These are phyloP conservation scores for Gymnothorax javanicus DNA, from an alignment of 2,797 vertebrate genomes.

Conservation along the genomic window DNA sequence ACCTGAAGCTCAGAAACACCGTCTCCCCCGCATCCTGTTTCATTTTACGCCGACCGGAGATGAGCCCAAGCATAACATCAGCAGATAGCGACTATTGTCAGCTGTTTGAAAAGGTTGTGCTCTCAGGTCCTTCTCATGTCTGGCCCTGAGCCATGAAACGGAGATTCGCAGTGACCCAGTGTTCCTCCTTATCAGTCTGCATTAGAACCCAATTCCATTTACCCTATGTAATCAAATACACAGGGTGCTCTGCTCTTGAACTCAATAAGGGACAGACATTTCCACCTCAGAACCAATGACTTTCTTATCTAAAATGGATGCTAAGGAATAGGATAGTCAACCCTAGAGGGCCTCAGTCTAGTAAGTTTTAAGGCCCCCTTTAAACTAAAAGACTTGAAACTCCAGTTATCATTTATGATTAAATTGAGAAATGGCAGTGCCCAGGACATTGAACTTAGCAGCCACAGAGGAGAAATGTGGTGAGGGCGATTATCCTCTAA, in stretches of 20 bases:
- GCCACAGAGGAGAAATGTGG: not conserved
- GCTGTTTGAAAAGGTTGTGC: not conserved
- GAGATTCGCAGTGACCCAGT: not conserved
- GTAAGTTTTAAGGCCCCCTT: not conserved
- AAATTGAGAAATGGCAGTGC: not conserved
- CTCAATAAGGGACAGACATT: not conserved
- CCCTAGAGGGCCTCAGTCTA: not conserved
- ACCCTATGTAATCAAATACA: slow-evolving; percentile 7
- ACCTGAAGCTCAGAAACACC: not conserved
- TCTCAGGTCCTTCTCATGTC: not conserved
- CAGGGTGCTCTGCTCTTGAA: not conserved
- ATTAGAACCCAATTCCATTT: slow-evolving; percentile 6
- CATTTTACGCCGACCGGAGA: not conserved
- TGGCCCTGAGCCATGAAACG: not conserved
- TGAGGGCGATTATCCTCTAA: not conserved
- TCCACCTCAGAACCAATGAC: not conserved
- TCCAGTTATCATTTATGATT: not conserved
- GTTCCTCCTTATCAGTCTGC: not conserved
- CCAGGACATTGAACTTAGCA: not conserved
- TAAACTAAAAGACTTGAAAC: not conserved
- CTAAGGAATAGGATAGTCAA: not conserved
- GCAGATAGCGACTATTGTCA: not conserved
- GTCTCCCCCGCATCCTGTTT: not conserved
- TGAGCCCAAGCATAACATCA: not conserved
- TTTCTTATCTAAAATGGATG: not conserved